These are phyloP conservation scores for Lagopus muta DNA, from an alignment of 2,113 vertebrate species.

Conservation along the genomic window DNA sequence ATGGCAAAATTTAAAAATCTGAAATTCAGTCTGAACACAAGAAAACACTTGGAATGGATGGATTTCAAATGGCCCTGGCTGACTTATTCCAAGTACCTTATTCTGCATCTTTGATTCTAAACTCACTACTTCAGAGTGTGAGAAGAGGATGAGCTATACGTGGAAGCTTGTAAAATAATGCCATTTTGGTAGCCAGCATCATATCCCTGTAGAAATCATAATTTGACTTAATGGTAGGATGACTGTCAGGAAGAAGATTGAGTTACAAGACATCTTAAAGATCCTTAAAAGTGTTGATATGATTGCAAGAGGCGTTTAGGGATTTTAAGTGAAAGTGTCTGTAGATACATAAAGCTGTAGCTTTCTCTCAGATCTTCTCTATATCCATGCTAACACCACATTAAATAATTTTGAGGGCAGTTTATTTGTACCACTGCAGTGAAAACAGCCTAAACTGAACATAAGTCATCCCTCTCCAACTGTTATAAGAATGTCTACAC, in stretches of 20 bases:
- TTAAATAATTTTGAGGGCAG: background rate
- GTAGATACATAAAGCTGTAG: background rate
- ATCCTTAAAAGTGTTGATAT: background rate
- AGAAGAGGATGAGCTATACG: background rate
- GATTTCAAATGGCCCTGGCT: background rate
- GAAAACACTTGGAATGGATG: background rate
- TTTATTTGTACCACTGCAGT: conserved; percentile 34
- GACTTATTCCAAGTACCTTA: background rate
- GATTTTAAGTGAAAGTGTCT: background rate
- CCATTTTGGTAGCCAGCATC: background rate
- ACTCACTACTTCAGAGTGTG: background rate
- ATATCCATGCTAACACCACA: background rate
- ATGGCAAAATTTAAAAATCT: background rate
- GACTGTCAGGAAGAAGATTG: background rate
- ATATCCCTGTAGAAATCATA: background rate
- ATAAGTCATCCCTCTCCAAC: background rate
- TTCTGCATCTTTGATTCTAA: background rate
- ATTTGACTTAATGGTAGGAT: background rate
- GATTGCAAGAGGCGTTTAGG: background rate
- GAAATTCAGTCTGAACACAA: background rate
- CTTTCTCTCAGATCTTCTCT: background rate
- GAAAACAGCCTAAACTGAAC: conserved; percentile 21
- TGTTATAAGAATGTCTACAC: background rate
- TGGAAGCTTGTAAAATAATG: background rate
- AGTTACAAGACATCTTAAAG: background rate